Base-by-base conservation (phyloP, 2,888 invertebrate genomes). In the Diaprepes abbreviatus region DNA sequence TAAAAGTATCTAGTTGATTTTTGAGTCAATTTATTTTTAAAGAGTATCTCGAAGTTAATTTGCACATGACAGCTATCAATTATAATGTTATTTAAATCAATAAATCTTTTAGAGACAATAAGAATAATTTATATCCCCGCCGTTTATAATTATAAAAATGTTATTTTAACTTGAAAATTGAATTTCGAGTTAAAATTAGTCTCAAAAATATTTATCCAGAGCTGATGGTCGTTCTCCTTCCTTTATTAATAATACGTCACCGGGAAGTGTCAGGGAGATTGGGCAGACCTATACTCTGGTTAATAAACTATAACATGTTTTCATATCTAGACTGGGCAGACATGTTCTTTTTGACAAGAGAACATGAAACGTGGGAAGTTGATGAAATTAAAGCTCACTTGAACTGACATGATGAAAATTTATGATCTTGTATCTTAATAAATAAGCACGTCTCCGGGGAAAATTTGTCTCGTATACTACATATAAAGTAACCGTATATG, bases 381-480 rank as follows among this genome's bases (percentile, higher is more conserved):
- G 48, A 28, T 28, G 28, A 50, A 12, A 28, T 50, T 50, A 50
- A 28, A 50, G 28, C 9, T 50, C 16, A 28, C 48, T 50, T 50
- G 28, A 50, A 43, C 21, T 43, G 43, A 43, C 43, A 21, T 43
- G 43, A 43, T 43, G 43, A 43, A 43, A 43, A 43, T 43, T 43
- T 43, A 43, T 43, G 43, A 43, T 43, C 19, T 21, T 2, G 3
- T 21, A 43, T n/a, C 21, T 17, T 43, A 43, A 43, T 21, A 43
- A 43, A 43, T 43, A 21, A 17, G 21, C n/a, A 17, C 10, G 21
- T 43, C 43, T 43, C 43, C 9, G 3, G 17, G 19, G 43, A 43
- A n/a, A 19, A 43, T 16, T 40, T 40, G 6, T 17, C 12, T 17
- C 9, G 16, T 10, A 40, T 40, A 17, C 7, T 40, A 40, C 17